Percentiles rank a stretch among this genome's conserved stretches.
These are phyloP conservation scores for Chloroceryle amazona DNA, from an alignment of 2,797 vertebrate genomes.

Conservation along the genomic window DNA sequence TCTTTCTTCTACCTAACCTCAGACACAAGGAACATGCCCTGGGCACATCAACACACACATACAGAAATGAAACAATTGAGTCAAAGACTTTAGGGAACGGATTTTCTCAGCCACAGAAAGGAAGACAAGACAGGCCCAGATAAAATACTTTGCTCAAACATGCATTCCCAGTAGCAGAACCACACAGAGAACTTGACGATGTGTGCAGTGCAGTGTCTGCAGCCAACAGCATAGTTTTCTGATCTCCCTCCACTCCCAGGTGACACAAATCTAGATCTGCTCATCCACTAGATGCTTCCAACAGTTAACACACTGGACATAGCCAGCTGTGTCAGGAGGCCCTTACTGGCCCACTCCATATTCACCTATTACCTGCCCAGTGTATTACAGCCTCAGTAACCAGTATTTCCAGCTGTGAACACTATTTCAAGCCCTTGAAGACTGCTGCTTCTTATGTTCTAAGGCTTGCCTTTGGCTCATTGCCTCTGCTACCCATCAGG, in stretches of 20 bases:
- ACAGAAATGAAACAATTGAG: background rate
- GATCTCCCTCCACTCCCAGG: background rate
- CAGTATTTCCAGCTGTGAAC: background rate
- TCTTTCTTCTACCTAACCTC: background rate
- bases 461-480: background rate
- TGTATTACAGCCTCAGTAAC: background rate
- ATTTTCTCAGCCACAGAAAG: background rate
- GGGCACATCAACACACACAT: background rate
- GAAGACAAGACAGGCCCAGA: background rate
- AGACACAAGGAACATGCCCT: background rate
- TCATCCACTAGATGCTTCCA: background rate
- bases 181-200: rapidly evolving
- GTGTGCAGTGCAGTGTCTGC: background rate
- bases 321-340: background rate
- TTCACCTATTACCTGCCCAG: background rate
- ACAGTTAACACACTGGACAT: rapidly evolving
- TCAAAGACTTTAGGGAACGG: background rate
- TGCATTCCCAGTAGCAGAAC: background rate
- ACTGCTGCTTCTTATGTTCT: background rate
- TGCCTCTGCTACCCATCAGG: background rate
- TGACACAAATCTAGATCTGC: background rate
- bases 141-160: background rate
- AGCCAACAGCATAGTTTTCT: background rate
- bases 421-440: background rate
- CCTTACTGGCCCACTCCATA: too few species aligned